phyloP scores from a whole-genome alignment of 2,888 invertebrate genomes.

The Biston betularia region DNA sequence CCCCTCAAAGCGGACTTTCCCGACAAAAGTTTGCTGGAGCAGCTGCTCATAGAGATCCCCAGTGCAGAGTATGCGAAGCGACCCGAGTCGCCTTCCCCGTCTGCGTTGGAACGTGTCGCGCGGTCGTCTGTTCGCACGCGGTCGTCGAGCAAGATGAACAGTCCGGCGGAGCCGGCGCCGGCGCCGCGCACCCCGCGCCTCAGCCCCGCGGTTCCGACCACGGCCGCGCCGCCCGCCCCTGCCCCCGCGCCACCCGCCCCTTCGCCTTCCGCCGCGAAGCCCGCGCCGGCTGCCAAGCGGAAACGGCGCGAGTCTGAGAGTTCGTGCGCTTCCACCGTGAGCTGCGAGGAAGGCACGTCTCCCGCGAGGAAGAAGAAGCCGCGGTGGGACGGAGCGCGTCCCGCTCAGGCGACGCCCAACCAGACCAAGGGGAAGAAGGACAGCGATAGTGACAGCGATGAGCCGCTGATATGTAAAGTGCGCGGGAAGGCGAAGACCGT shows the following conservation, averaged over 20 bases:
- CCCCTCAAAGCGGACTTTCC: slow-evolving; percentile 80
- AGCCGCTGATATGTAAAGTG: slow-evolving; percentile 91
- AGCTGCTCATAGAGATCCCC: slow-evolving; percentile 94
- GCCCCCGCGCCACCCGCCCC: slow-evolving; percentile 55
- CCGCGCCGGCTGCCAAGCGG: slow-evolving; percentile 85
- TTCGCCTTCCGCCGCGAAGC: slow-evolving; percentile 79
- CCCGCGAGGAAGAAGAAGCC: slow-evolving; percentile 76
- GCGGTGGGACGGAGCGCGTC: slow-evolving; percentile 61
- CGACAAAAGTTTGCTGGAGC: slow-evolving; percentile 89
- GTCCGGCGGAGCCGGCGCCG: slow-evolving; percentile 85
- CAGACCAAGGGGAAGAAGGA: slow-evolving; percentile 86
- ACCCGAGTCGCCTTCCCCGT: slow-evolving; percentile 79
- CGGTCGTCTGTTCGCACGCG: slow-evolving; percentile 88
- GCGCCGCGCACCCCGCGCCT: slow-evolving; percentile 75
- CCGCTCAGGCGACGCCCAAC: slow-evolving; percentile 75
- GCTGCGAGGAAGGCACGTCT: slow-evolving; percentile 84
- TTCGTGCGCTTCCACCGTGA: slow-evolving; percentile 88
- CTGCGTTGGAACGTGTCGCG: slow-evolving; percentile 75
- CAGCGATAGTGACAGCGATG: slow-evolving; percentile 92
- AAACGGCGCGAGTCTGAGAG: slow-evolving; percentile 93
- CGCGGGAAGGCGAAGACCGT: slow-evolving; percentile 75
- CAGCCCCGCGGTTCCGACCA: slow-evolving; percentile 70
- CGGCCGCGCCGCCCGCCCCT: slow-evolving; percentile 68
- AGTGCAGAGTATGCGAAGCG: slow-evolving; percentile 83
- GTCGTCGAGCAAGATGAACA: slow-evolving; percentile 89